phyloP scores from a whole-genome alignment of 2,113 vertebrate genomes.

The Stigmatopora argus region DNA sequence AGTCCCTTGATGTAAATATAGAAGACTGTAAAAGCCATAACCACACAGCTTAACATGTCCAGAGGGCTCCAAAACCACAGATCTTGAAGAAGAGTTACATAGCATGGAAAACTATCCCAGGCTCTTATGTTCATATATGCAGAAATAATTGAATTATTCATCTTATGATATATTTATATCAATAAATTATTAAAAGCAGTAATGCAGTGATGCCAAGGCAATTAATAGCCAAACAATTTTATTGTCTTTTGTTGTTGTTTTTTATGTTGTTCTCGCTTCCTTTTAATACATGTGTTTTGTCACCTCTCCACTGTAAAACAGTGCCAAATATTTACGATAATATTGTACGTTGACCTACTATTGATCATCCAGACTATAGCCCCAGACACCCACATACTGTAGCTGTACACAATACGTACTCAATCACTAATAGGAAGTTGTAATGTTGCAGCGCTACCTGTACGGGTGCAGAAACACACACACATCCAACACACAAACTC shows the following conservation, averaged over 20 bases:
- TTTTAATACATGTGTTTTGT: slow-evolving; percentile 19
- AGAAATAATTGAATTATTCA: slow-evolving; percentile 35
- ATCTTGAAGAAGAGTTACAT: slow-evolving; percentile 10
- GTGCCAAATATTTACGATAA: background rate
- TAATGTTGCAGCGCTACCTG: slow-evolving; percentile 22
- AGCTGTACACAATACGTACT: background rate
- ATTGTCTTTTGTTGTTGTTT: background rate
- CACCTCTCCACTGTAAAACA: background rate
- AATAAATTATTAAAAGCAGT: slow-evolving; percentile 9
- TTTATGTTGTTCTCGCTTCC: background rate
- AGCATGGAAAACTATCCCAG: slow-evolving; percentile 40
- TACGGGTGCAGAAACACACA: slow-evolving; percentile 18
- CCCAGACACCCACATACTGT: background rate
- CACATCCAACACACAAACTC: slow-evolving; percentile 20
- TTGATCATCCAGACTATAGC: slow-evolving; percentile 12
- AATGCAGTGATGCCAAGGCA: slow-evolving; percentile 6
- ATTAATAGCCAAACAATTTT: slow-evolving; percentile 5
- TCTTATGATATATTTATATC: slow-evolving; percentile 39
- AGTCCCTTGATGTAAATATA: slow-evolving; percentile 35
- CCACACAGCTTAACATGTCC: slow-evolving; percentile 41
- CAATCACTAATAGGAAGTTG: slow-evolving; percentile 6
- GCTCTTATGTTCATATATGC: slow-evolving; percentile 7
- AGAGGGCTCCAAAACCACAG: slow-evolving; percentile 32
- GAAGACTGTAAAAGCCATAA: slow-evolving; percentile 30
- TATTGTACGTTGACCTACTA: background rate